Percentiles rank a stretch among this genome's conserved stretches.
phyloP scores from a whole-genome alignment of 2,113 vertebrate species.

The Grammatotria lemairii region DNA sequence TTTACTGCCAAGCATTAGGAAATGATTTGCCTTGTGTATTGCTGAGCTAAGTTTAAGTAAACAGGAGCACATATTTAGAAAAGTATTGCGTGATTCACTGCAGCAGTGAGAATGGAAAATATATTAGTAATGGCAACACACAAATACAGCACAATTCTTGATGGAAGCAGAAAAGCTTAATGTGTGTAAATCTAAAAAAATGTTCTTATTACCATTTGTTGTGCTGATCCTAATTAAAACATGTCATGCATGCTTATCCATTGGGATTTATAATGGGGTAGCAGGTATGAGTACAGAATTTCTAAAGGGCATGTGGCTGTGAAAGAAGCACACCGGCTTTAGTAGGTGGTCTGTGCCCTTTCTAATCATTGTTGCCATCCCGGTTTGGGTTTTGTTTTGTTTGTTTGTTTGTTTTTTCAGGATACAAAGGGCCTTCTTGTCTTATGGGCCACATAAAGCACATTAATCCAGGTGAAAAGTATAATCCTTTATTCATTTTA shows the following conservation, averaged over 20 bases:
- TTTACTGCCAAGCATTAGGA: not conserved
- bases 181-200: not conserved
- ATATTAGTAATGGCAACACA: not conserved
- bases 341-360: not conserved
- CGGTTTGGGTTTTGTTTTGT: not conserved
- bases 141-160: not conserved
- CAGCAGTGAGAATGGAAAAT: not conserved
- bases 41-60: not conserved
- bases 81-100: not conserved
- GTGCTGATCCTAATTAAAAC: not conserved
- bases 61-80: not conserved
- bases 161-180: not conserved
- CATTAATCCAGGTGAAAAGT: not conserved
- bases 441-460: not conserved
- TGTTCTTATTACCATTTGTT: not conserved
- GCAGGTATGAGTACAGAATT: not conserved
- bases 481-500: not conserved
- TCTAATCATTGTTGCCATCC: not conserved
- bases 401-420: not conserved
- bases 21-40: not conserved
- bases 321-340: not conserved
- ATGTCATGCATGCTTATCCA: not conserved
- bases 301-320: not conserved
- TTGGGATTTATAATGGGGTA: not conserved
- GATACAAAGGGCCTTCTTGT: not conserved